A percentile compares a stretch with the other conserved stretches of the same genome.
These are phyloP conservation scores for Andrena hattorfiana DNA, from an alignment of 2,888 invertebrate species.

Conservation along the genomic window DNA sequence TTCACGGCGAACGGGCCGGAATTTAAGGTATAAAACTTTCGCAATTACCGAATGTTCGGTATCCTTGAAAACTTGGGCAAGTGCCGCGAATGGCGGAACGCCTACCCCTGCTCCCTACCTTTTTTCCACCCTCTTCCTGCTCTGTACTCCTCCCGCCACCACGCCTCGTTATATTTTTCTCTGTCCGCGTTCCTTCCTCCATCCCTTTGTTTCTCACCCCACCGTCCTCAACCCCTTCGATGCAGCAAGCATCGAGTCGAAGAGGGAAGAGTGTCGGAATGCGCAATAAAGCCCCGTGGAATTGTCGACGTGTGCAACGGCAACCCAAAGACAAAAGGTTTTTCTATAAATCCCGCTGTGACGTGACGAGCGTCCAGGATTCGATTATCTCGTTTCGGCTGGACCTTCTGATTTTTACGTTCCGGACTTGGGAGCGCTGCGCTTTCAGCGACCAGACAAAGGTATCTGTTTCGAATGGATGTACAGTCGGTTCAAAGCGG, in stretches of 20 bases:
- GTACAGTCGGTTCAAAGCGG: neutral
- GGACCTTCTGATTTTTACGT: constrained; percentile 32
- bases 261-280: constrained; percentile 67
- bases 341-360: constrained; percentile 65
- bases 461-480: neutral
- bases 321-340: constrained; percentile 63
- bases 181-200: neutral
- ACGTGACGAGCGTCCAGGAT: constrained; percentile 51
- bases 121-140: constrained; percentile 6
- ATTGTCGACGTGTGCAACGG: constrained; percentile 56
- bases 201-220: constrained; percentile 22
- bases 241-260: constrained; percentile 26
- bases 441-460: neutral
- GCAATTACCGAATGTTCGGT: constrained; percentile 83
- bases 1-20: constrained; percentile 63
- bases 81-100: constrained; percentile 69
- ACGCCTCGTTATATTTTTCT: neutral
- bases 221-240: neutral
- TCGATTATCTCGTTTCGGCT: constrained; percentile 50
- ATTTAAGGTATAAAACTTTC: constrained; percentile 83
- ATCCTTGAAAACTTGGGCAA: constrained; percentile 81
- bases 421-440: neutral
- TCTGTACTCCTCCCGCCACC: neutral
- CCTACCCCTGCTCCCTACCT: constrained; percentile 26
- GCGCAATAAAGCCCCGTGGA: constrained; percentile 70